These are phyloP conservation scores for Pachycephus smyrnensis DNA, from an alignment of 2,888 invertebrate genomes.

Conservation along the genomic window DNA sequence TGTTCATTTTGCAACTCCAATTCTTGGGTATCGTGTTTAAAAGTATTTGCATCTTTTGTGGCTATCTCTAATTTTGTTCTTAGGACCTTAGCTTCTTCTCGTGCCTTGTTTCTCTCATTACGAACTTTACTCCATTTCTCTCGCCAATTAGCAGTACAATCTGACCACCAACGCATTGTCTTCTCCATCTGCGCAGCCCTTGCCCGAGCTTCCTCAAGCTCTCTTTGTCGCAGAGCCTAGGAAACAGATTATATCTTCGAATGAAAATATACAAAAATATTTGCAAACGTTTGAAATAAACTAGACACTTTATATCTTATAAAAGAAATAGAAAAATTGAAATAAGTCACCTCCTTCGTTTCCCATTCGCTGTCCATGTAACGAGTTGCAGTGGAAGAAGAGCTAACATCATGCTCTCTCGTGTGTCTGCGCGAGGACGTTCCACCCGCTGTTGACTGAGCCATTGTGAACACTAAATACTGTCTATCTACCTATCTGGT, in stretches of 20 bases:
- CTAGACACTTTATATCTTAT: background rate
- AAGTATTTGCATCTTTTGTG: slow-evolving; percentile 79
- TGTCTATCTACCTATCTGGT: background rate
- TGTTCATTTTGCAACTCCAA: slow-evolving; percentile 82
- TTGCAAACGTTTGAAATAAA: background rate
- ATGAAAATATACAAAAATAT: background rate
- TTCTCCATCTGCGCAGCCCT: slow-evolving; percentile 99
- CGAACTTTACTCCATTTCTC: slow-evolving; percentile 96
- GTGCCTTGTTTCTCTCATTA: slow-evolving; percentile 91
- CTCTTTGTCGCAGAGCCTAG: slow-evolving; percentile 77
- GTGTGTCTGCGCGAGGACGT: slow-evolving; percentile 74
- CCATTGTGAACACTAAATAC: slow-evolving; percentile 61
- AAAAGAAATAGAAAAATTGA: slow-evolving; percentile 12
- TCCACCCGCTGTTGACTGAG: slow-evolving; percentile 74
- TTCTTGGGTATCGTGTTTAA: slow-evolving; percentile 84
- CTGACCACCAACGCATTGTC: slow-evolving; percentile 99
- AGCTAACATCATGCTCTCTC: slow-evolving; percentile 74
- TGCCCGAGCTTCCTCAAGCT: slow-evolving; percentile 94
- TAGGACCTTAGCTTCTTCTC: slow-evolving; percentile 89
- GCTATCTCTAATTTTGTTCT: slow-evolving; percentile 84
- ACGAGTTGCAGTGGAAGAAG: slow-evolving; percentile 71
- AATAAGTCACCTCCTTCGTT: slow-evolving; percentile 75
- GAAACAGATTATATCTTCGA: background rate
- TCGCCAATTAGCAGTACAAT: slow-evolving; percentile 96
- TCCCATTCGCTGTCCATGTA: slow-evolving; percentile 83